Conservation (phyloP, 2,888 invertebrate species). For the Graphium colonna region DNA sequence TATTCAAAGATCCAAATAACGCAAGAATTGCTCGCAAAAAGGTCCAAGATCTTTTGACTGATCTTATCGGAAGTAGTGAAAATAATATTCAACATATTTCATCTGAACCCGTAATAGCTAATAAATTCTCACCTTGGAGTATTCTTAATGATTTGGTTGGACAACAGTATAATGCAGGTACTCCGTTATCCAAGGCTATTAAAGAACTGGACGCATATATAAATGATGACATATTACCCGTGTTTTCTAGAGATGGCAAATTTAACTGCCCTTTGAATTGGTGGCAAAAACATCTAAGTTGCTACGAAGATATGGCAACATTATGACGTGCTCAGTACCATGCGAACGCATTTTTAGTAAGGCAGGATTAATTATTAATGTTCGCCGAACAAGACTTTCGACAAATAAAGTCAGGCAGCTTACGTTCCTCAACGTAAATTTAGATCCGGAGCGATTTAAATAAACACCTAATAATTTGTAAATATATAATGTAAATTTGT, state of each 20-base stretch:
- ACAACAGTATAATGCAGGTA: conserved; percentile 25
- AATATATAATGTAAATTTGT: not conserved
- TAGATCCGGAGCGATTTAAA: conserved; percentile 12
- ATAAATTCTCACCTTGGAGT: conserved; percentile 29
- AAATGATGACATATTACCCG: conserved; percentile 26
- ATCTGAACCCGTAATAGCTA: conserved; percentile 4
- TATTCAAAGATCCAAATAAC: conserved; percentile 26
- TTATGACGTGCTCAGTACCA: conserved; percentile 31
- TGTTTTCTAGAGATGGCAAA: conserved; percentile 6
- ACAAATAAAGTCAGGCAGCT: conserved; percentile 1
- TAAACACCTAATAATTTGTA: not conserved
- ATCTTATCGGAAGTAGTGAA: not conserved
- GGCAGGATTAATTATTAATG: not conserved
- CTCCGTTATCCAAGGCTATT: conserved; percentile 27
- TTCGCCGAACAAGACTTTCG: conserved; percentile 3
- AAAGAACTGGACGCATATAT: conserved; percentile 29
- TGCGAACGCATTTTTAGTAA: conserved; percentile 29
- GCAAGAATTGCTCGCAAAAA: conserved; percentile 22
- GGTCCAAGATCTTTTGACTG: conserved; percentile 19
- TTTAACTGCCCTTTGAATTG: conserved; percentile 31
- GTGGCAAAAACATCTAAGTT: conserved; percentile 26
- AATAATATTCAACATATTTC: conserved; percentile 2
- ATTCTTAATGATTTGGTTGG: conserved; percentile 15
- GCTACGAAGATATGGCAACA: conserved; percentile 23
- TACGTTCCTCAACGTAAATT: conserved; percentile 3